Percentiles rank a stretch among this genome's conserved stretches.
Evolutionary conservation across 2,113 vertebrate genomes (phyloP).

Genomic region (Paedocypris sp.): DNA sequence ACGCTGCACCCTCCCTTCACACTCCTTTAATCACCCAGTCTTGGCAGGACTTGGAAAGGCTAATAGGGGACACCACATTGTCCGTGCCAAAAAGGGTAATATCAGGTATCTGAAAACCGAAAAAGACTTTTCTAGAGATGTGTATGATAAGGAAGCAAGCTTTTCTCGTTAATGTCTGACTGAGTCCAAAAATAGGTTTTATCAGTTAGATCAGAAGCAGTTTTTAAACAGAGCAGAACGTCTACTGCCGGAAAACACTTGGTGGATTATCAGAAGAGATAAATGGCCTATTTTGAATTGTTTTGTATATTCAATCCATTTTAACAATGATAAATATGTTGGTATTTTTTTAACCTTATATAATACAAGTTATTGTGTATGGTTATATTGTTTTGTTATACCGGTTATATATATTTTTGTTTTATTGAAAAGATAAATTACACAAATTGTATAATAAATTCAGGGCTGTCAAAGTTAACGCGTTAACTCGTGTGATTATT

Average conservation of each 20-base stretch:
- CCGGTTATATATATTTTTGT: too few relatives aligned
- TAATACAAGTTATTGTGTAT: too few relatives aligned
- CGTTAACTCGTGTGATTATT: too few relatives aligned
- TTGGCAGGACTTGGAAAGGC: conserved; percentile 10
- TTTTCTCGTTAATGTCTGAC: conserved; percentile 6
- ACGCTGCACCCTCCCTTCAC: neutral
- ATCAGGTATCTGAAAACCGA: conserved; percentile 11
- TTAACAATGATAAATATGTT: too few relatives aligned
- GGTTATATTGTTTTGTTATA: too few relatives aligned
- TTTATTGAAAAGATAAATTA: too few relatives aligned
- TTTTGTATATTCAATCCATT: too few relatives aligned
- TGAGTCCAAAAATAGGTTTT: conserved; percentile 30
- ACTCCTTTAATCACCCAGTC: neutral
- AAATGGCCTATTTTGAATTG: neutral
- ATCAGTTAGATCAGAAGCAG: conserved; percentile 25
- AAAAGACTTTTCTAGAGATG: conserved; percentile 23
- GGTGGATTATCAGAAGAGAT: neutral
- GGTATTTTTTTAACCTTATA: too few relatives aligned
- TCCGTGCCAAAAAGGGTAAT: conserved; percentile 12
- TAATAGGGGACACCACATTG: conserved; percentile 14
- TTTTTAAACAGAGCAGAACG: neutral
- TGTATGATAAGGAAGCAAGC: conserved; percentile 23
- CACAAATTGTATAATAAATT: too few relatives aligned
- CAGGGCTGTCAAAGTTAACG: too few relatives aligned
- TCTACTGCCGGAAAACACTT: neutral